phyloP scores from a whole-genome alignment of 2,888 invertebrate species.

The Leucoma salicis region DNA sequence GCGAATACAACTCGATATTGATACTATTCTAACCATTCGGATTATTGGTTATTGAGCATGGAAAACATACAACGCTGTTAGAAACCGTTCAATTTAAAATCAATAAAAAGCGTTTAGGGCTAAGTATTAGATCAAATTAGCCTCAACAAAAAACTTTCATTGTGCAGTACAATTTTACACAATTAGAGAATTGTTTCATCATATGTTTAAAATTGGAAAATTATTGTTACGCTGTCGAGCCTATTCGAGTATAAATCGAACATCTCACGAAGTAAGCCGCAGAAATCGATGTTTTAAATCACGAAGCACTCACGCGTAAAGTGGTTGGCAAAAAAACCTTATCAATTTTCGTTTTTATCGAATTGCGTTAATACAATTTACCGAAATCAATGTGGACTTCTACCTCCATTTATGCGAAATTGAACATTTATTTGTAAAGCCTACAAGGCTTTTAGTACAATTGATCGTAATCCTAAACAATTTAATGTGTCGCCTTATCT shows the following conservation, averaged over 20 bases:
- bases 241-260: constrained; percentile 33
- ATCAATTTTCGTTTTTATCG: constrained; percentile 60
- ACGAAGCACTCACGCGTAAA: constrained; percentile 74
- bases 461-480: too few relatives aligned
- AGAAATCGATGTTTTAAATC: constrained; percentile 55
- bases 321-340: constrained; percentile 52
- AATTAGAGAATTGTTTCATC: constrained; percentile 29
- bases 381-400: constrained; percentile 58
- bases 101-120: constrained; percentile 24
- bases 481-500: too few relatives aligned
- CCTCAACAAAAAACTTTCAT: constrained; percentile 14
- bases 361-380: constrained; percentile 62
- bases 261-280: constrained; percentile 37
- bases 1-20: constrained; percentile 22
- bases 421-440: too few relatives aligned
- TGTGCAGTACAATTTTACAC: too few relatives aligned
- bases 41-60: constrained; percentile 30
- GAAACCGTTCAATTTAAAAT: constrained; percentile 18
- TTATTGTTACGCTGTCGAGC: constrained; percentile 37
- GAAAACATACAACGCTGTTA: constrained; percentile 14
- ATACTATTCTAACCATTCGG: constrained; percentile 22
- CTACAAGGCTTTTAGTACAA: too few relatives aligned
- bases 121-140: constrained; percentile 8
- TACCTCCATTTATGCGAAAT: constrained; percentile 62
- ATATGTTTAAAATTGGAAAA: constrained; percentile 35